Evolutionary conservation across 2,113 vertebrate genomes (phyloP).

Genomic region (Campylomormyrus tamandua): DNA sequence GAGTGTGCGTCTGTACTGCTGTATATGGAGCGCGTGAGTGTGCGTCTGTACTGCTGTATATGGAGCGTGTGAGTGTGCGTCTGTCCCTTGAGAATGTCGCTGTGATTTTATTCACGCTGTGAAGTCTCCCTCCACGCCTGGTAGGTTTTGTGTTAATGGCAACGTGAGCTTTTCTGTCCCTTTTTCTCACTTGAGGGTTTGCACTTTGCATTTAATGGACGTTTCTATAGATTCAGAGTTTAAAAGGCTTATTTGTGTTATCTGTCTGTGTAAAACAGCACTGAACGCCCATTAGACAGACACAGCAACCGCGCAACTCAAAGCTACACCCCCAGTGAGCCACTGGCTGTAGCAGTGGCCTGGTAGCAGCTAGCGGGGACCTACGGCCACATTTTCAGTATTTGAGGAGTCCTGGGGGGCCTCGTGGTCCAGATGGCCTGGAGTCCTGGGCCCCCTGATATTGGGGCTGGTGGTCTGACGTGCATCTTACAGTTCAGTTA

Average conservation of each 20-base stretch:
- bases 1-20: conserved; percentile 11
- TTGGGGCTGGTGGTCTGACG: background rate
- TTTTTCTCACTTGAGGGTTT: conserved; percentile 3
- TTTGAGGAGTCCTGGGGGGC: background rate
- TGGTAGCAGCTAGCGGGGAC: background rate
- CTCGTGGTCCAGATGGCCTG: background rate
- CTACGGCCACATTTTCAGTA: background rate
- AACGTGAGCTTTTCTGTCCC: background rate
- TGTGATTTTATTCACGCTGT: background rate
- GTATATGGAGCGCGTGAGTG: background rate
- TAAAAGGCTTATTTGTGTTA: background rate
- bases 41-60: background rate
- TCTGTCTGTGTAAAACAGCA: background rate
- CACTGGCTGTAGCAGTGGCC: background rate
- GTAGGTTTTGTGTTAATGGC: background rate
- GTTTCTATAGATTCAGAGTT: background rate
- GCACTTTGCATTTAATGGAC: background rate
- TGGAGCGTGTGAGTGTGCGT: background rate
- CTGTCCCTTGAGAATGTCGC: background rate
- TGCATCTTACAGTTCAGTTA: background rate
- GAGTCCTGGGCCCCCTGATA: background rate
- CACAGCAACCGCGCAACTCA: background rate
- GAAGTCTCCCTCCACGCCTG: background rate
- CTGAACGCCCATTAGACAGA: background rate
- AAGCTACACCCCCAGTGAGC: background rate